Evolutionary conservation across 2,888 invertebrate species (phyloP), one percentile per base, ranked within the genome.

Genomic region (Tineola bisselliella): DNA sequence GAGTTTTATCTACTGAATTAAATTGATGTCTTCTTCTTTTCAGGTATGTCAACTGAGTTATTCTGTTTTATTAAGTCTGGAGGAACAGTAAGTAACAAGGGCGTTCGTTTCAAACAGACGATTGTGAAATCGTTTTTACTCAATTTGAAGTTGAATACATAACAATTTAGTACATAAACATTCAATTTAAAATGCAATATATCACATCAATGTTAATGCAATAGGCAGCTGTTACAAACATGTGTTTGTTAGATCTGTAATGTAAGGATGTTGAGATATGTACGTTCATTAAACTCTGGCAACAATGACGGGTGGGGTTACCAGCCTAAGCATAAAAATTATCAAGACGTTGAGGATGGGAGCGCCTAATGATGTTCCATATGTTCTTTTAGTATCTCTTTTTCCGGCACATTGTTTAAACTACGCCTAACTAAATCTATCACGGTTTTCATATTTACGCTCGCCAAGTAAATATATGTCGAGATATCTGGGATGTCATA

Each of bases 271-370:
- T 48, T 48, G 48, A 15, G 17, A 13, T 58, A 15, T 17, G 15
- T 15, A 12, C 68, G 73, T 75, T 76, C 78, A 81, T 81, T 81
- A 81, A 77, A 71, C 70, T 69, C 69, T 67, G 10, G 75, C 74
- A 84, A 84, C 83, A 84, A 86, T 84, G 78, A 73, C 73, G 79
- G 84, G 84, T 74, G 82, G 75, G 81, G 84, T 79, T 74, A 73
- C 72, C 70, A 66, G 71, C 69, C 76, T 72, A 79, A 33, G 33
- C 31, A 78, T 82, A 82, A 84, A 84, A 81, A 81, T 77, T 78
- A 79, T 77, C 10, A 79, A 82, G 79, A 81, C 73, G 71, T 68
- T 71, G 75, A 76, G 77, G 79, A 84, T 80, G 83, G 84, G 84
- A 74, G 84, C 70, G 83, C 76, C 81, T 81, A 81, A 82, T 81